Base-by-base conservation (phyloP, 1,140 invertebrate species). In the Drosophila eugracilis region DNA sequence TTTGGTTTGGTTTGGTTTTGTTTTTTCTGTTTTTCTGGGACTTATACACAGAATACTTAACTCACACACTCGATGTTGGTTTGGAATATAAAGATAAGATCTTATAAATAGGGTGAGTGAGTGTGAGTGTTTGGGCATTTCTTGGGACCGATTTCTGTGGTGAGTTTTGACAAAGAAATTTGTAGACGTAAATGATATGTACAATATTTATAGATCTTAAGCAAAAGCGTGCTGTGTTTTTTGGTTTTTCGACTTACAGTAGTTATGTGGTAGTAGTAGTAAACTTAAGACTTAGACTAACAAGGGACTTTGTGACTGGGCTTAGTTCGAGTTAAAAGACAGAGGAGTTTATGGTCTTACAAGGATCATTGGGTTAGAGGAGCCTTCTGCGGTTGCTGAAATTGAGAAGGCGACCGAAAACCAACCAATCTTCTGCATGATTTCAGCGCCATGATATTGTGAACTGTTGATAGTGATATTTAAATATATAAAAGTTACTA, bases 381-480 rank as follows among this genome's bases (percentile, higher is more conserved):
- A 94, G 93, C 94, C 94, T 95, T 95, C 94, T 94, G 94, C 94
- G 94, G 94, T 93, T 95, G 94, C 94, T 95, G 94, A 95, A 93
- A 63, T 92, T 93, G 94, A 95, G 94, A 95, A 95, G 94, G 94
- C 94, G 94, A 95, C 94, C 93, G 94, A 93, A 93, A 94, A 93
- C 93, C 92, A 93, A 94, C 93, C 90, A 92, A 90, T 90, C 77
- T 78, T 72, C 63, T 66, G 30, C 59, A 74, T 81, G 71, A 75
- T 65, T 65, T 70, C 48, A 42, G 54, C 54, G 30, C 49, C 58
- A 55, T 83, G 54, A 62, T 47, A 73, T 72, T 50, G 66, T 74
- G 60, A 54, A 67, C 54, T 59, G 55, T 42, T 55, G 44, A 47
- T 77, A 10, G 36, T 66, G 44, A 57, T 69, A 22, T 37, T 7